Base-by-base conservation (phyloP, 2,888 invertebrate species). In the Esperia sulphurella region DNA sequence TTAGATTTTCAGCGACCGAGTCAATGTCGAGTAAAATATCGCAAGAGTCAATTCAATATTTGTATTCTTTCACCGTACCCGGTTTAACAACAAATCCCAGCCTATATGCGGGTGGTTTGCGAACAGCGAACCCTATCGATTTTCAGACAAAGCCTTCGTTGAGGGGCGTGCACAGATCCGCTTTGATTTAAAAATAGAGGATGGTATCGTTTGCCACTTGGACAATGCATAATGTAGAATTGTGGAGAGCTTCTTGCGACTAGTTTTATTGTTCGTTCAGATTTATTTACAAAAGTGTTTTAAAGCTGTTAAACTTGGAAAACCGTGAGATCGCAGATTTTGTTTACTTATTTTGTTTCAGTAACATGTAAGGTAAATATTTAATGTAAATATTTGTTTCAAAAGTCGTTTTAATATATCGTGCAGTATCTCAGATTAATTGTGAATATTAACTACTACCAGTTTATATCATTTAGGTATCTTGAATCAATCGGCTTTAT, bases 41-140 rank as follows among this genome's bases (percentile, higher is more conserved):
- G 33, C n/a, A 8, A 8, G 21, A 21, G 2, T 21, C 21, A 2
- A 21, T n/a, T n/a, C n/a, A 21, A 21, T 21, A 5, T 21, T 21
- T 21, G 21, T 21, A 21, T 21, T 21, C 21, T 21, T 21, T 21
- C 21, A 21, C 21, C 21, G n/a, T 35, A 6, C 5, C 2, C 8
- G 14, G 9, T 45, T 31, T 52, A 61, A 51, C 54, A 54, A 57
- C 51, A 52, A 57, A 55, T 57, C 55, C 53, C 51, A 50, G 50
- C 52, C 45, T 50, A 50, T 47, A 48, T 46, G 50, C 52, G 50
- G 45, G 49, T 43, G 47, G 51, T 13, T 12, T 14, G 29, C 14
- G 14, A 14, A 13, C 12, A 39, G 39, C 54, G 53, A 61, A 58
- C 68, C 65, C 63, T 71, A 77, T 77, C 63, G 77, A 76, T 77